Conservation (phyloP, 1,140 invertebrate species). For the Brachionus plicatilis region DNA sequence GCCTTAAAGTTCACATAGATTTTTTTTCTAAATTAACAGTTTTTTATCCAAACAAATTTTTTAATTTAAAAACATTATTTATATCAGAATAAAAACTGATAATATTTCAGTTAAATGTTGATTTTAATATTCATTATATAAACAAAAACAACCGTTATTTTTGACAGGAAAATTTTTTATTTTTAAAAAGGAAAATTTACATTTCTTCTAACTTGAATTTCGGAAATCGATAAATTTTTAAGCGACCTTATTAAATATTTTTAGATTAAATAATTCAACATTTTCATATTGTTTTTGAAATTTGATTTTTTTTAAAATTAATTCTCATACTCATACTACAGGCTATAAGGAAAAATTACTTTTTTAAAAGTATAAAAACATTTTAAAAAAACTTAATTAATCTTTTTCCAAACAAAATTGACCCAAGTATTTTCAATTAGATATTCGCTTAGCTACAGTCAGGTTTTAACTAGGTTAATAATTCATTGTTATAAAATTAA, state of each 20-base stretch:
- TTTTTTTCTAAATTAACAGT: too few relatives aligned
- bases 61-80: too few relatives aligned
- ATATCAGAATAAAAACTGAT: background rate
- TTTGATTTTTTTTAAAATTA: background rate
- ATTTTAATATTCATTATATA: background rate
- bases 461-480: too few relatives aligned
- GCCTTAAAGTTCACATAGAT: background rate
- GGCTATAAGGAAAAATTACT: background rate
- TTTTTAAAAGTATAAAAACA: background rate
- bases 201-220: background rate
- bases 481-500: too few relatives aligned
- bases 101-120: background rate
- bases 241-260: background rate
- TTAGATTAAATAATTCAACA: background rate
- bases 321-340: background rate
- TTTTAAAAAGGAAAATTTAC: background rate
- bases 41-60: too few relatives aligned
- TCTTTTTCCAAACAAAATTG: too few relatives aligned
- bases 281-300: background rate
- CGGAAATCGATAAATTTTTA: background rate
- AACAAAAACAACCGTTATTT: background rate
- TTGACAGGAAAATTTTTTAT: background rate
- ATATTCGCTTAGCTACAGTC: too few relatives aligned
- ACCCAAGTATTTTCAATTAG: too few relatives aligned
- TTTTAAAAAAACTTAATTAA: background rate